phyloP scores from a whole-genome alignment of 30 jellyfish, hydroid and myxozoan species.

The Nemopilema nomurai region DNA sequence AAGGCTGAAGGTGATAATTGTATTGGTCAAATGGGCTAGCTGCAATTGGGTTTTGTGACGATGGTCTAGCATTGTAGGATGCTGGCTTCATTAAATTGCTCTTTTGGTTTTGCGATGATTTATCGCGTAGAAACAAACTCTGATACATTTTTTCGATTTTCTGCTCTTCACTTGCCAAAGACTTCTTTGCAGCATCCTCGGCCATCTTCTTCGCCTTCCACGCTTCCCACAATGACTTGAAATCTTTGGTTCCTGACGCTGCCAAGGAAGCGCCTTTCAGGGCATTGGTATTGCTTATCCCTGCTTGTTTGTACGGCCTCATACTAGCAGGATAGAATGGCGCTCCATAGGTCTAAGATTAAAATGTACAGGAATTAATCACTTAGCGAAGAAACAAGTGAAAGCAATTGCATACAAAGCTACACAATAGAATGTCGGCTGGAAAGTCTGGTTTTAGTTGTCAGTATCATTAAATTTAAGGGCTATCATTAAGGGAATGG shows the following conservation, averaged over 20 bases:
- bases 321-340: not conserved
- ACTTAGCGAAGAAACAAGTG: not conserved
- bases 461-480: too few species aligned
- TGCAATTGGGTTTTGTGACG: not conserved
- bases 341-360: not conserved
- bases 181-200: constrained; percentile 61
- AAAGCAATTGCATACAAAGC: not conserved
- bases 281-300: not conserved
- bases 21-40: constrained; percentile 3
- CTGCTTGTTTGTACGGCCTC: not conserved
- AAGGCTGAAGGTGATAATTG: not conserved
- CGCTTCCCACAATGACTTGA: constrained; percentile 56
- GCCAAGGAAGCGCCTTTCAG: not conserved
- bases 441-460: too few species aligned
- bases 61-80: not conserved
- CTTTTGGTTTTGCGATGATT: constrained; percentile 6
- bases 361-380: not conserved
- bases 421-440: too few species aligned
- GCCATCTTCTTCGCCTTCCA: constrained; percentile 46
- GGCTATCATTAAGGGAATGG: too few species aligned
- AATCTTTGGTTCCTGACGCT: constrained; percentile 7
- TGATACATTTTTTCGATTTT: constrained; percentile 41
- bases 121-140: constrained; percentile 14
- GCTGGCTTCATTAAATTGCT: constrained; percentile 15
- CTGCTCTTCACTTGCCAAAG: constrained; percentile 23